Evolutionary conservation across 2,888 invertebrate genomes (phyloP).

Genomic region (Monoplex corrugatus): DNA sequence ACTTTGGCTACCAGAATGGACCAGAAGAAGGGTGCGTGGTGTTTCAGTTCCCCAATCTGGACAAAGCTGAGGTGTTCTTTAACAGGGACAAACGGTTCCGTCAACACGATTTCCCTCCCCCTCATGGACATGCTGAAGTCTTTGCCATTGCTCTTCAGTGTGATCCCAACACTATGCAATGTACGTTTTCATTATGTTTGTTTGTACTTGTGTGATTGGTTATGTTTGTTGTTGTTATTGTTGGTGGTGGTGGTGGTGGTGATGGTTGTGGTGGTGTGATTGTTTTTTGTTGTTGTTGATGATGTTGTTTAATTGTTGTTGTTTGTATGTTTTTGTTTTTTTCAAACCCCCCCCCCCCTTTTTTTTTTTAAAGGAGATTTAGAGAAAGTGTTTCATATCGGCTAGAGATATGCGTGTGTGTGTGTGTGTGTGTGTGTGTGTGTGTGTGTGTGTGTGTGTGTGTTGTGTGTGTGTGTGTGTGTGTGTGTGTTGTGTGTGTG

Average conservation of each 20-base stretch:
- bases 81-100: conserved; percentile 59
- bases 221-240: neutral
- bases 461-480: conserved; percentile 19
- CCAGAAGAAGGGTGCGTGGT: conserved; percentile 58
- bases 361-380: no score
- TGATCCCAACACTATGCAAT: conserved; percentile 49
- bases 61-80: conserved; percentile 61
- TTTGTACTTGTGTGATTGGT: neutral
- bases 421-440: neutral
- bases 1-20: conserved; percentile 54
- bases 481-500: no score
- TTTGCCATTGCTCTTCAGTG: conserved; percentile 51
- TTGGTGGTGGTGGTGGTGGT: neutral
- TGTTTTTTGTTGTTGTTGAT: no score
- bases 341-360: no score
- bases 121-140: conserved; percentile 53
- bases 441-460: neutral
- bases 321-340: no score
- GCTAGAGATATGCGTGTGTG: neutral
- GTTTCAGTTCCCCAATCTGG: conserved; percentile 61
- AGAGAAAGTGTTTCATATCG: no score
- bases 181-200: conserved; percentile 34
- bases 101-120: conserved; percentile 65
- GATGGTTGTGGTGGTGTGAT: neutral
- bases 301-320: no score